These are phyloP conservation scores for Coluber constrictor DNA, from an alignment of 2,797 vertebrate species.

Conservation along the genomic window DNA sequence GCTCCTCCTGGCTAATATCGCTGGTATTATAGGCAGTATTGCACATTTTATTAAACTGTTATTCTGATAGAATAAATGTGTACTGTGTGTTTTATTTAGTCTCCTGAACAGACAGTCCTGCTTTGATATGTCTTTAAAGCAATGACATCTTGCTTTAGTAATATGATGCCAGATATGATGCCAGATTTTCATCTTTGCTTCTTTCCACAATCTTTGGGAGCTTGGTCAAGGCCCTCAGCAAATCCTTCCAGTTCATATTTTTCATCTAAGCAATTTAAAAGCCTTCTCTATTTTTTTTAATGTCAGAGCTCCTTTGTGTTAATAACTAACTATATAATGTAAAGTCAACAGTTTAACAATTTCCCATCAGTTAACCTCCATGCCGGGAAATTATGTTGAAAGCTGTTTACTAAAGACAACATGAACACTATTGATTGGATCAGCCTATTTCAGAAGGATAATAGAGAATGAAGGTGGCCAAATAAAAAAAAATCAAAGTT, in stretches of 20 bases:
- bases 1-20: neutral
- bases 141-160: neutral
- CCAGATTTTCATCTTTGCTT: constrained; percentile 4
- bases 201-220: neutral
- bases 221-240: neutral
- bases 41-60: constrained; percentile 25
- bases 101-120: neutral
- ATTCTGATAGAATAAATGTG: neutral
- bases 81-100: neutral
- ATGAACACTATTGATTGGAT: neutral
- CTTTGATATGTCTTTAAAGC: neutral
- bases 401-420: neutral
- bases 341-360: neutral
- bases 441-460: neutral
- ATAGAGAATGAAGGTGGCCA: neutral
- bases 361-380: neutral
- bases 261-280: neutral
- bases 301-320: neutral
- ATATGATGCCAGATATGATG: neutral
- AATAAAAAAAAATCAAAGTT: neutral
- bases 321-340: neutral
- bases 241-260: neutral
- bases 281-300: neutral
- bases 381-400: neutral
- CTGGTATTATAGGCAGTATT: constrained; percentile 4